These are phyloP conservation scores for Phylloscopus whistleri DNA, from an alignment of 2,113 vertebrate genomes.

Conservation along the genomic window DNA sequence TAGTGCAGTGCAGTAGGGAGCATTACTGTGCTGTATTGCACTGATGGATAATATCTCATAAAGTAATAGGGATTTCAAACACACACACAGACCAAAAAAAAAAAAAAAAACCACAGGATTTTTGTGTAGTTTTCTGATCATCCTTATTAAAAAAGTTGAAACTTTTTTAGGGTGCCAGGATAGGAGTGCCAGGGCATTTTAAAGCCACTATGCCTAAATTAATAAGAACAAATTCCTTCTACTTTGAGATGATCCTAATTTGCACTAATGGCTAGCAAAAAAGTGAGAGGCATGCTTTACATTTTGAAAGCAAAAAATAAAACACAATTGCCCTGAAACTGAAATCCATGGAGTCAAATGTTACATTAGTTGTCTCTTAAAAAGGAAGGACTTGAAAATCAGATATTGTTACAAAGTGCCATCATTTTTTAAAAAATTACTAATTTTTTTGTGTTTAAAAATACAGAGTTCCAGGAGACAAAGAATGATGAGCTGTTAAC, in stretches of 20 bases:
- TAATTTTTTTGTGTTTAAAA: not conserved
- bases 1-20: not conserved
- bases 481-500: not conserved
- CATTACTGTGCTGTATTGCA: not conserved
- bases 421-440: rapidly evolving
- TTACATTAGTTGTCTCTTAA: not conserved
- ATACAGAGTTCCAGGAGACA: not conserved
- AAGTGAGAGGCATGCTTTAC: not conserved
- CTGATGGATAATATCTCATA: not conserved
- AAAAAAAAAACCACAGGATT: not conserved
- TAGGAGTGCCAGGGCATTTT: not conserved
- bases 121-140: not conserved
- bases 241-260: not conserved
- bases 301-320: not conserved
- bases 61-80: not conserved
- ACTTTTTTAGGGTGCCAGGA: not conserved
- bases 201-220: not conserved
- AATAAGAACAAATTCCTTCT: not conserved
- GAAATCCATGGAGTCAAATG: not conserved
- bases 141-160: not conserved
- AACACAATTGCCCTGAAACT: not conserved
- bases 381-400: not conserved
- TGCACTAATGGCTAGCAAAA: not conserved
- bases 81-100: not conserved
- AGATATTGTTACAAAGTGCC: not conserved